Evolutionary conservation across 2,888 invertebrate species (phyloP), one percentile per base, ranked within the genome.

Genomic region (Microchrysa polita): DNA sequence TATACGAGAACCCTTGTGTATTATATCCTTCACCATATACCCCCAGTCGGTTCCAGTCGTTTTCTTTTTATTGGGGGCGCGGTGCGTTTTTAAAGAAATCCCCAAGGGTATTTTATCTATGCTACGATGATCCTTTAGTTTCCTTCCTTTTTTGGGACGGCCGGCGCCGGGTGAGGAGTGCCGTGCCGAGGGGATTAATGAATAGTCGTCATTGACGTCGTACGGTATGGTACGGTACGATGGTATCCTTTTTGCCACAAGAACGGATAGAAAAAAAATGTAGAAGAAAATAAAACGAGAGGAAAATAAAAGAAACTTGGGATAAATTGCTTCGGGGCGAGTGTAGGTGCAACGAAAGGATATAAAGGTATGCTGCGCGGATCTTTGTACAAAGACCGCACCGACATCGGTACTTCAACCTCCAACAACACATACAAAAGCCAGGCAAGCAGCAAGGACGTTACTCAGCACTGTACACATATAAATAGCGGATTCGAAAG

Each of bases 281-380:
- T n/a, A n/a, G n/a, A 34, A 34, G 27, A 34, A 34, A 34, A n/a
- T n/a, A n/a, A n/a, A n/a, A n/a, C n/a, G 27, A 34, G 63, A 16
- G 18, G 7, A 40, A 16, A 55, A 18, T 55, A 60, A 60, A 67
- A 67, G 52, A 23, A n/a, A 67, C 52, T 67, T 67, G 65, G n/a
- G 65, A 48, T 67, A 67, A 67, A 67, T 67, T 67, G 65, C 65
- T 67, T 52, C 48, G 48, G 65, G 65, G 65, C 48, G 48, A 67
- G 65, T 18, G 22, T 20, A 48, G 65, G 48, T 48, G 52, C 22
- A 20, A 16, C 40, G 16, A 40, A 40, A 40, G 18, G 63, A 59
- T 23, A 22, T 59, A 23, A 27, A 59, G 20, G 27, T 34, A 7
- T n/a, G n/a, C n/a, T n/a, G n/a, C n/a, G 48, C 12, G 48, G 48